These are phyloP conservation scores for Procambarus virginalis DNA, from an alignment of 1,140 invertebrate species.

Conservation along the genomic window DNA sequence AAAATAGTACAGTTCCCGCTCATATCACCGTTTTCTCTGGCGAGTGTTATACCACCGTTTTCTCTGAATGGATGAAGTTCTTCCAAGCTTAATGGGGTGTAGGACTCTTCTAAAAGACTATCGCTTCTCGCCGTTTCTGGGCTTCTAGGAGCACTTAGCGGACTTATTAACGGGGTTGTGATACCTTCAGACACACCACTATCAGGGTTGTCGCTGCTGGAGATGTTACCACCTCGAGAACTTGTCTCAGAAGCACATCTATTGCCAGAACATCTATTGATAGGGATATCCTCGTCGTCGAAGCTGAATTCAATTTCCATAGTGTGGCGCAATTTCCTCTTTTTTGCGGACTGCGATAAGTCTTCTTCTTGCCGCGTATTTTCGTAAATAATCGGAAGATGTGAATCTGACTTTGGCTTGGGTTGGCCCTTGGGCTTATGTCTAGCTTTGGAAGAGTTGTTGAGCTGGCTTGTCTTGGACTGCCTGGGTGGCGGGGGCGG, in stretches of 20 bases:
- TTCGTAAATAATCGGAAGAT: slow-evolving; percentile 62
- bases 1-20: slow-evolving; percentile 27
- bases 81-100: slow-evolving; percentile 55
- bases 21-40: background rate
- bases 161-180: slow-evolving; percentile 58
- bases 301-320: slow-evolving; percentile 60
- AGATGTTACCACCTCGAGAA: slow-evolving; percentile 37
- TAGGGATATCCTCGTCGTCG: slow-evolving; percentile 29
- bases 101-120: slow-evolving; percentile 52
- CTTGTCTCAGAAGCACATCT: slow-evolving; percentile 1
- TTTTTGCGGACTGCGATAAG: slow-evolving; percentile 46
- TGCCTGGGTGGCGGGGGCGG: slow-evolving; percentile 39
- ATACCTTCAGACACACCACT: slow-evolving; percentile 63
- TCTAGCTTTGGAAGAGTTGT: background rate
- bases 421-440: slow-evolving; percentile 23
- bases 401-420: slow-evolving; percentile 37
- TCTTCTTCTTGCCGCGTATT: slow-evolving; percentile 54
- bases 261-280: slow-evolving; percentile 19
- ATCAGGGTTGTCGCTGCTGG: slow-evolving; percentile 63
- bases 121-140: slow-evolving; percentile 57
- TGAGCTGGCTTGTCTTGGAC: slow-evolving; percentile 2
- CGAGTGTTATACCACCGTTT: background rate
- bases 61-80: slow-evolving; percentile 24
- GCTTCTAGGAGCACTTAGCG: slow-evolving; percentile 55
- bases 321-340: slow-evolving; percentile 43